A percentile compares a stretch with the other conserved stretches of the same genome.
Evolutionary conservation across 2,797 vertebrate species (phyloP).

Genomic region (Tolypeutes matacus): DNA sequence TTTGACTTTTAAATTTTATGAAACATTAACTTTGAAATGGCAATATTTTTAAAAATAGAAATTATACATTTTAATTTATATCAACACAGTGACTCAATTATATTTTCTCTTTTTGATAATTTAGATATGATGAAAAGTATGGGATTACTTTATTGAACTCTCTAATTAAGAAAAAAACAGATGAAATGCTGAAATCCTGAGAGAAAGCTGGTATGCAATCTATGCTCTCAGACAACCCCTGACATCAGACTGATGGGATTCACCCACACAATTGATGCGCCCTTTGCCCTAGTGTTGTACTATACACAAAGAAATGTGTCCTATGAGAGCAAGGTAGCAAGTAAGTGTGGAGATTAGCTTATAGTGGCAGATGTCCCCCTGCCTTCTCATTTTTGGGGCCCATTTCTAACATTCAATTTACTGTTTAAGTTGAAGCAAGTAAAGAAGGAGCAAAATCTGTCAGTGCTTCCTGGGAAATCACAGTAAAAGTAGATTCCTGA

Average conservation of each 20-base stretch:
- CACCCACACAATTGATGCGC: background rate
- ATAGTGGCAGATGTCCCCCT: background rate
- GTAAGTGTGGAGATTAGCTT: background rate
- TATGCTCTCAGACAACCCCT: background rate
- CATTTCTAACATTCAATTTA: background rate
- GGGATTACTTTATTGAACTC: background rate
- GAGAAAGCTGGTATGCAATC: background rate
- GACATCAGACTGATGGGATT: background rate
- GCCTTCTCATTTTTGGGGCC: background rate
- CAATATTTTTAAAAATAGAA: conserved; percentile 26
- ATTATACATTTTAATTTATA: background rate
- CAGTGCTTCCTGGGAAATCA: background rate
- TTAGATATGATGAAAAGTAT: background rate
- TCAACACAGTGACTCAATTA: background rate
- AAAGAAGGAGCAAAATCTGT: background rate
- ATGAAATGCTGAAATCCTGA: background rate
- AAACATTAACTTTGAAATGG: conserved; percentile 4
- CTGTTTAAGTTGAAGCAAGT: background rate
- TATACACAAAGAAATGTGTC: background rate
- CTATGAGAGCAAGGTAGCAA: background rate
- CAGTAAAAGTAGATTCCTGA: background rate
- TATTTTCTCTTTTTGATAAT: background rate
- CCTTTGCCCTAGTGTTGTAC: background rate
- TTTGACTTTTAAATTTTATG: conserved; percentile 40
- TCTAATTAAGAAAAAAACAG: background rate